phyloP scores from a whole-genome alignment of 1,140 invertebrate species.

The Plutomurus gul region DNA sequence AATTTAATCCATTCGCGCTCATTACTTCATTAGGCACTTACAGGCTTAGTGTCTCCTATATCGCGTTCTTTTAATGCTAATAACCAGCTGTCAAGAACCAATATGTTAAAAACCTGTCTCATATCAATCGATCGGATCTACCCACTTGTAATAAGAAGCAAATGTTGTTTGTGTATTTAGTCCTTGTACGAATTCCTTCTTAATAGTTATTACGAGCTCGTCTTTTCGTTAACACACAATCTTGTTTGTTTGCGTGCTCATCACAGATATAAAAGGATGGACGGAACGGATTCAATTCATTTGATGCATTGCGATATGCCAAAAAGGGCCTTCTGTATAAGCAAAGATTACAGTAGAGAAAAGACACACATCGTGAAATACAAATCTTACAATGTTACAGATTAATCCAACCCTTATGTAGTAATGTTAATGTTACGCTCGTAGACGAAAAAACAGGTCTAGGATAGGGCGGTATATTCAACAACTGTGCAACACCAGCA shows the following conservation, averaged over 20 bases:
- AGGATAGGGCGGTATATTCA: too few species aligned
- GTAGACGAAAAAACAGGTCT: too few species aligned
- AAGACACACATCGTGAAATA: neutral
- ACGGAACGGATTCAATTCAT: neutral
- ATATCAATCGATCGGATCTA: neutral
- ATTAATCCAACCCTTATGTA: too few species aligned
- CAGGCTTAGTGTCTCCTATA: too few species aligned
- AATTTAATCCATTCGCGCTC: neutral
- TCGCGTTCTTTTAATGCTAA: too few species aligned
- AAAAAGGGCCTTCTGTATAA: neutral
- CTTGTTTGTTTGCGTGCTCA: constrained; percentile 8
- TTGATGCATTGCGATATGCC: constrained; percentile 3
- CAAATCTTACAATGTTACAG: neutral
- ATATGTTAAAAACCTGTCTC: neutral
- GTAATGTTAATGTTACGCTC: too few species aligned
- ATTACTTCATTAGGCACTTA: neutral
- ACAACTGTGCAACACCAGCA: too few species aligned
- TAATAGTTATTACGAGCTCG: neutral
- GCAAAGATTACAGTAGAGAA: neutral
- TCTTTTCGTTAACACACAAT: neutral
- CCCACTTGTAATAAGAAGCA: neutral
- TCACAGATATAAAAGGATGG: neutral
- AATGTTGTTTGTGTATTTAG: neutral
- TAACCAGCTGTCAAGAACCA: neutral
- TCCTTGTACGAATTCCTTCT: neutral